Evolutionary conservation across 2,113 vertebrate species (phyloP).

Genomic region (Anoura caudifer): DNA sequence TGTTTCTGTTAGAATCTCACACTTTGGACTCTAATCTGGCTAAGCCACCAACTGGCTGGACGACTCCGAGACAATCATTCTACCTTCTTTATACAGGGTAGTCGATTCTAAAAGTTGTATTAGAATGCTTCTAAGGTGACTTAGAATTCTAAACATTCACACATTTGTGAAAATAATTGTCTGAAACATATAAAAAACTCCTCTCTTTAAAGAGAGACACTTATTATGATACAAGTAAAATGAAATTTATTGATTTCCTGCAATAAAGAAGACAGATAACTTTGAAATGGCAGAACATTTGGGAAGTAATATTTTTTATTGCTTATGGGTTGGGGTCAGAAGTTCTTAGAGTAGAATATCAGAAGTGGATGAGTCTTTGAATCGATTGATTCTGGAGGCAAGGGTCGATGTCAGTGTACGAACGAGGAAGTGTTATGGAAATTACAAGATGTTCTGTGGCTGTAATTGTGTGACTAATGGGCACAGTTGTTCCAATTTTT

Average conservation of each 20-base stretch:
- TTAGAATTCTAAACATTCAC: slow-evolving; percentile 27
- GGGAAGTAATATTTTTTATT: background rate
- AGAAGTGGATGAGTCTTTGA: background rate
- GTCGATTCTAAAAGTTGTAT: background rate
- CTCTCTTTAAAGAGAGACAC: background rate
- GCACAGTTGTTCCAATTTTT: background rate
- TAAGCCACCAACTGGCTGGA: background rate
- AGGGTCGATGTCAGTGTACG: background rate
- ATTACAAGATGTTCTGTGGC: background rate
- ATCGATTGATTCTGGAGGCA: slow-evolving; percentile 1
- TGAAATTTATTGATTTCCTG: background rate
- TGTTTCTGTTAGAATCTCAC: slow-evolving; percentile 29
- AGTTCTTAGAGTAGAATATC: background rate
- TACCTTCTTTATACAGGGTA: background rate
- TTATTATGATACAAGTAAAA: background rate
- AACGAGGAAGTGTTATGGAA: background rate
- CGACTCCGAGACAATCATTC: slow-evolving; percentile 11
- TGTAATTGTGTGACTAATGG: background rate
- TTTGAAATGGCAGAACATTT: slow-evolving; percentile 18
- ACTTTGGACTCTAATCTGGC: slow-evolving; percentile 2
- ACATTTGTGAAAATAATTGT: slow-evolving; percentile 55
- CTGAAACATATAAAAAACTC: background rate
- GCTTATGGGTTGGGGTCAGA: background rate
- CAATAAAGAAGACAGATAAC: background rate
- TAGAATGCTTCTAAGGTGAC: background rate